phyloP scores from a whole-genome alignment of 2,888 invertebrate genomes.

The Trachelus tabidus region DNA sequence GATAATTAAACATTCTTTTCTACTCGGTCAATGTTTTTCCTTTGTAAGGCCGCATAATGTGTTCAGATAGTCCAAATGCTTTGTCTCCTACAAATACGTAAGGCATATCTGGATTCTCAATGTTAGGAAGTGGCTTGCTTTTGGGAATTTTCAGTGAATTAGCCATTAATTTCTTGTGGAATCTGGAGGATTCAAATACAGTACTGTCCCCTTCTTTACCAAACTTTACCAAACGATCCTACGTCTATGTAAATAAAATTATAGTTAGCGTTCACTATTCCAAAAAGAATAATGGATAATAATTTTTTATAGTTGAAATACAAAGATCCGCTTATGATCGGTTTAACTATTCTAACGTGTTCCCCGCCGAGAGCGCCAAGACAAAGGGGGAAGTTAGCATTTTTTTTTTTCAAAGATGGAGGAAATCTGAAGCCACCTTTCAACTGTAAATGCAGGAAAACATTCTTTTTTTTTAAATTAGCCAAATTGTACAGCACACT shows the following conservation, averaged over 20 bases:
- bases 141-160: slow-evolving; percentile 9
- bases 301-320: slow-evolving; percentile 23
- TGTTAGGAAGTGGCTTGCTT: too few relatives aligned
- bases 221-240: slow-evolving; percentile 21
- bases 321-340: slow-evolving; percentile 1
- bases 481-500: slow-evolving; percentile 17
- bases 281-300: slow-evolving; percentile 19
- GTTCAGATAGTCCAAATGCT: not conserved
- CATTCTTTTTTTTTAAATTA: not conserved
- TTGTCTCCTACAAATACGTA: not conserved
- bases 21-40: not conserved
- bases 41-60: not conserved
- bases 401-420: too few relatives aligned
- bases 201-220: slow-evolving; percentile 15
- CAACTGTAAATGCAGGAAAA: slow-evolving; percentile 11
- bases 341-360: slow-evolving; percentile 7
- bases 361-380: slow-evolving; percentile 25
- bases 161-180: slow-evolving; percentile 5
- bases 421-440: slow-evolving; percentile 11
- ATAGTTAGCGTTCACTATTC: slow-evolving; percentile 19
- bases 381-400: slow-evolving; percentile 19
- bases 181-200: slow-evolving; percentile 4
- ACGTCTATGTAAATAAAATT: slow-evolving; percentile 19
- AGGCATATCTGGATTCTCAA: too few relatives aligned
- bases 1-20: not conserved